Base-by-base conservation (phyloP, 2,888 invertebrate genomes). In the Pardosa pseudoannulata region DNA sequence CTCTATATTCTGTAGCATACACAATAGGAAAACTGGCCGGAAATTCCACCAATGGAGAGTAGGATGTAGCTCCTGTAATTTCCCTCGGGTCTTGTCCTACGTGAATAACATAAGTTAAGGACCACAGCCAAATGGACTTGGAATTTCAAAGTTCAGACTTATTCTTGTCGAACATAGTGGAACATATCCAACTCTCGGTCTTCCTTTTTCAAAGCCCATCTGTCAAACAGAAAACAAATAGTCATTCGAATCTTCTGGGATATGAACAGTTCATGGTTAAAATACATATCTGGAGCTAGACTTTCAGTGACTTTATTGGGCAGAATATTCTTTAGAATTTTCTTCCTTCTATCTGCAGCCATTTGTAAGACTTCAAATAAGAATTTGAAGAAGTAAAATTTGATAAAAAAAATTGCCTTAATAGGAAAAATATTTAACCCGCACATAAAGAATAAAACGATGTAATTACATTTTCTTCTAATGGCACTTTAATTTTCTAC, bases 21-120 rank as follows among this genome's bases (percentile, higher is more conserved):
- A 56, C 23, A 56, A 56, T 56, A n/a, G 19, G 19, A 56, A 56
- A 3, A 56, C 3, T 23, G 23, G 5, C 36, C n/a, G n/a, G n/a
- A n/a, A n/a, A n/a, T n/a, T n/a, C n/a, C n/a, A n/a, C n/a, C n/a
- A n/a, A n/a, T 7, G 36, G 36, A 9, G 36, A 36, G 36, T 9
- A 67, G 67, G n/a, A 67, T 7, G n/a, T 31, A 32, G 27, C 41
- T 28, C 67, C 36, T 36, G 73, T 85, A 85, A 85, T 85, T 85
- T 85, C 83, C 83, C 83, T 23, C 41, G 83, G 73, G 83, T 39
- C 83, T 68, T 85, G 83, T 85, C 72, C 41, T 85, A 85, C 83
- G 83, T 85, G 83, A 79, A 85, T 78, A 85, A 85, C 83, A 85
- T 85, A 85, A 78, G 83, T 85, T 85, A 73, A 78, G 72, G 64